A percentile compares a stretch with the other conserved stretches of the same genome.
phyloP scores from a whole-genome alignment of 1,140 invertebrate genomes.

The Rhyzopertha dominica region DNA sequence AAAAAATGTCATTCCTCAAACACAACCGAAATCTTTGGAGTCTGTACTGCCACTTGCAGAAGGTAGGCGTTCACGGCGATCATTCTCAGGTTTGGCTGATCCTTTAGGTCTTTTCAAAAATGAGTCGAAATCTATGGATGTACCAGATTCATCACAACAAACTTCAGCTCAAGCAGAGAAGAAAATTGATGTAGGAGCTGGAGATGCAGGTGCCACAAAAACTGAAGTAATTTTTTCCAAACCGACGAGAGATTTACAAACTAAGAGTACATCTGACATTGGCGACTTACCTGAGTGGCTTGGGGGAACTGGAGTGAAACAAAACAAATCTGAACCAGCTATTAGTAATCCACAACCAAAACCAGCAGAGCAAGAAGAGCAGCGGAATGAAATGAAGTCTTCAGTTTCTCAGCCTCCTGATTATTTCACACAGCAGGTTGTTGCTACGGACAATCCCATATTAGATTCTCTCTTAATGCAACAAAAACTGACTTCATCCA shows the following conservation, averaged over 20 bases:
- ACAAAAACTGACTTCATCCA: slow-evolving; percentile 28
- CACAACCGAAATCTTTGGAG: too few relatives aligned
- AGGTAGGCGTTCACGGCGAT: slow-evolving; percentile 16
- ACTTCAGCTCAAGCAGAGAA: too few relatives aligned
- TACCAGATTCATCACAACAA: too few relatives aligned
- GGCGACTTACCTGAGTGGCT: slow-evolving; percentile 30
- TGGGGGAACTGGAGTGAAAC: slow-evolving; percentile 8
- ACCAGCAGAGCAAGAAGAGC: slow-evolving; percentile 10
- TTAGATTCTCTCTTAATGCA: slow-evolving; percentile 24
- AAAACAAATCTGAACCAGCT: slow-evolving; percentile 20
- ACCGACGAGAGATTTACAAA: too few relatives aligned
- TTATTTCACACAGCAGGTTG: neutral
- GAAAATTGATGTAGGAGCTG: too few relatives aligned
- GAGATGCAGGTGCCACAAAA: too few relatives aligned
- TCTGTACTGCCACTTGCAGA: too few relatives aligned
- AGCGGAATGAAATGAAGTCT: slow-evolving; percentile 12
- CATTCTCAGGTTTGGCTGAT: slow-evolving; percentile 9
- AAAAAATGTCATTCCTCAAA: too few relatives aligned
- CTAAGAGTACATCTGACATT: slow-evolving; percentile 17
- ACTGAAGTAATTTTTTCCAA: neutral
- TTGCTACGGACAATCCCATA: neutral
- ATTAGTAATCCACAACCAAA: neutral
- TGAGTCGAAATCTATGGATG: too few relatives aligned
- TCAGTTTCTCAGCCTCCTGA: neutral
- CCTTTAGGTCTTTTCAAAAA: slow-evolving; percentile 16